Conservation (phyloP, 2,797 vertebrate species). For the Crocodylus rhombifer region DNA sequence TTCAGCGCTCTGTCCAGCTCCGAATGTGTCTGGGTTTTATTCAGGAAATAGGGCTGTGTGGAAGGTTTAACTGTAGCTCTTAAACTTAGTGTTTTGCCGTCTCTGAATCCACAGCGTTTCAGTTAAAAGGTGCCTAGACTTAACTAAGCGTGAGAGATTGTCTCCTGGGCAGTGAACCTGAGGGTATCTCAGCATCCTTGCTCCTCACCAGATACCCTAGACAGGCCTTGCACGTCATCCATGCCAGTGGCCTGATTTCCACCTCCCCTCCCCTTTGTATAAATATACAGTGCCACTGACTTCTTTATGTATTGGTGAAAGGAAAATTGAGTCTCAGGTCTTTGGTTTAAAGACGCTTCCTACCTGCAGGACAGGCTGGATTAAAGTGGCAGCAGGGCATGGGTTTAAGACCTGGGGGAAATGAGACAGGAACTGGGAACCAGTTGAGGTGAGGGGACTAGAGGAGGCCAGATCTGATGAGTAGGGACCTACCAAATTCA, state of each 20-base stretch:
- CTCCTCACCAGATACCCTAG: not conserved
- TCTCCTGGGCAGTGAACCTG: not conserved
- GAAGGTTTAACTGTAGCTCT: rapidly evolving
- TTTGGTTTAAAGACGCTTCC: no score
- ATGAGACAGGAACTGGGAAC: no score
- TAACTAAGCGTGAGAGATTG: rapidly evolving
- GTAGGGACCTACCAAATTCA: no score
- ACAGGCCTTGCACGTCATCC: not conserved
- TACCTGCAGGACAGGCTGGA: no score
- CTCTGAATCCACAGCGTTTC: rapidly evolving
- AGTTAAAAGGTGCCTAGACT: not conserved
- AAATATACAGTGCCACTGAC: no score
- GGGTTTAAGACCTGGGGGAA: no score
- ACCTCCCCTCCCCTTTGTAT: no score
- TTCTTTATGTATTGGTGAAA: no score
- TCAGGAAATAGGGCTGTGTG: rapidly evolving
- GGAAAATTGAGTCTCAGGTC: no score
- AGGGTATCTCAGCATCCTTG: not conserved
- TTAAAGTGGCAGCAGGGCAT: no score
- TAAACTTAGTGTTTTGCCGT: rapidly evolving
- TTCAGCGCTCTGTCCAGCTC: not conserved
- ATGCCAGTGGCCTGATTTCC: not conserved
- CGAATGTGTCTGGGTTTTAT: not conserved
- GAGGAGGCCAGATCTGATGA: no score
- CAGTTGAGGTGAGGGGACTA: no score